A percentile compares a stretch with the other conserved stretches of the same genome.
phyloP scores from a whole-genome alignment of 2,797 vertebrate genomes.

The Pangasius larnaudii region DNA sequence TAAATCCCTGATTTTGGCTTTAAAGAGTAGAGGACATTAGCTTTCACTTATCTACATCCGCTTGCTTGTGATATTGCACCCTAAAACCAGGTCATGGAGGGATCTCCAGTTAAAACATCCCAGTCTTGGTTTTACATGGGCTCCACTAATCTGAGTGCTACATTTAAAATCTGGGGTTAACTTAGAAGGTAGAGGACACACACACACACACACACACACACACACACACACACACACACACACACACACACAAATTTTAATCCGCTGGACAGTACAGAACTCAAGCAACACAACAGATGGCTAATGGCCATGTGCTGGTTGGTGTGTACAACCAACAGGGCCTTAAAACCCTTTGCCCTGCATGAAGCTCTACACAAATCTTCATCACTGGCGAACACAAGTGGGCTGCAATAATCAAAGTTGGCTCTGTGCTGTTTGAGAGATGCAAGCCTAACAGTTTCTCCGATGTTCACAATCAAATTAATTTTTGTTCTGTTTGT shows the following conservation, averaged over 20 bases:
- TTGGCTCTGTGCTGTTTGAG: background rate
- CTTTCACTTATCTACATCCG: conserved; percentile 10
- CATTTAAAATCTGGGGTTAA: conserved; percentile 70
- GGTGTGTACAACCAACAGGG: conserved; percentile 36
- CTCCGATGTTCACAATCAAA: conserved; percentile 30
- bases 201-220: conserved; percentile 16
- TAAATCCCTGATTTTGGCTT: conserved; percentile 27
- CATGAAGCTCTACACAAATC: conserved; percentile 36
- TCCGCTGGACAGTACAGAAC: conserved; percentile 9
- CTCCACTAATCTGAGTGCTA: conserved; percentile 70
- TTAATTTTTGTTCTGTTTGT: conserved; percentile 7
- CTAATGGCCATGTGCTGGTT: conserved; percentile 48
- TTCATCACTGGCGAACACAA: conserved; percentile 21
- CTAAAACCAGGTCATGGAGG: conserved; percentile 24
- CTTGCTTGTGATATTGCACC: background rate
- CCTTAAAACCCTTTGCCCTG: conserved; percentile 39
- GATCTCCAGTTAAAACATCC: conserved; percentile 68
- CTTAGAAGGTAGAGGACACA: conserved; percentile 24
- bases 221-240: conserved; percentile 14
- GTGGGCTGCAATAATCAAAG: conserved; percentile 36
- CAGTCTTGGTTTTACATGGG: conserved; percentile 4
- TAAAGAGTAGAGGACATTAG: conserved; percentile 25
- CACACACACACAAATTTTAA: conserved; percentile 23
- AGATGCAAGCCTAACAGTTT: background rate
- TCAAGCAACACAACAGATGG: conserved; percentile 50